phyloP scores from a whole-genome alignment of 2,113 vertebrate species.

The Cephalopterus ornatus region DNA sequence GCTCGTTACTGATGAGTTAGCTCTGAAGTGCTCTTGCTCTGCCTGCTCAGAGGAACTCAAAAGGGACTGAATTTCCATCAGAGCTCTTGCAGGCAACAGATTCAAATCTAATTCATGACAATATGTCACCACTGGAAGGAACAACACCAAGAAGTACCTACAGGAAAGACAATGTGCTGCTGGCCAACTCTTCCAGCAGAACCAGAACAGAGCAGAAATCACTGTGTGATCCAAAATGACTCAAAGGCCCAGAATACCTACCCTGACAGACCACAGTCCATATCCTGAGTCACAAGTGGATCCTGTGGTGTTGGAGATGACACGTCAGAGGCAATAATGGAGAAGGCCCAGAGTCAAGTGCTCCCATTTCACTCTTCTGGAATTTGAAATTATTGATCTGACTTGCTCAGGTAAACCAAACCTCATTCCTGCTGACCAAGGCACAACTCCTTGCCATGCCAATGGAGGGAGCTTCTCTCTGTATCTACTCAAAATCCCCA shows the following conservation, averaged over 20 bases:
- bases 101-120: neutral
- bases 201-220: neutral
- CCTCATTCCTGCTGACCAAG: neutral
- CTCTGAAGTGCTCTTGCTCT: neutral
- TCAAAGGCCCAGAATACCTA: neutral
- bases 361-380: neutral
- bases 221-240: neutral
- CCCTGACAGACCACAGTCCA: fast-evolving
- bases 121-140: neutral
- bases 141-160: neutral
- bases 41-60: neutral
- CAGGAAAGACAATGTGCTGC: neutral
- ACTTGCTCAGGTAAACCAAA: neutral
- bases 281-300: neutral
- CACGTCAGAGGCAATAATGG: neutral
- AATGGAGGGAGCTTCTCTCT: neutral
- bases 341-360: neutral
- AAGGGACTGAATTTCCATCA: neutral
- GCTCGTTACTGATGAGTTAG: fast-evolving
- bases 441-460: neutral
- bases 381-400: neutral
- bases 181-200: neutral
- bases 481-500: neutral
- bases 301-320: neutral
- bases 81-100: neutral